Evolutionary conservation across 2,113 vertebrate genomes (phyloP).

Genomic region (Aptenodytes patagonicus): DNA sequence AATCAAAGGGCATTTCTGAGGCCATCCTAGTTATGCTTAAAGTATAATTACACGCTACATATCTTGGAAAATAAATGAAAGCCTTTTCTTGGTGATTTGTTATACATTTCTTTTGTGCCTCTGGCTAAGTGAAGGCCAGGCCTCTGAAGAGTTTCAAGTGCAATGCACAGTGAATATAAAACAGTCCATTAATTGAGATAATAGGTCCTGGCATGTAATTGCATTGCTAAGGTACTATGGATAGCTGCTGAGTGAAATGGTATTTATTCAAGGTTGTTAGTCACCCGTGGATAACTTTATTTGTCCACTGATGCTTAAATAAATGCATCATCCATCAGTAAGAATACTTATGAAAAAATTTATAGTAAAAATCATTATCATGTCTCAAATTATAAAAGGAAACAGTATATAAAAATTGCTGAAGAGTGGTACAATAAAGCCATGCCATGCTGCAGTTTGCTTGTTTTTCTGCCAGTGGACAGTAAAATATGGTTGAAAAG

Average conservation of each 20-base stretch:
- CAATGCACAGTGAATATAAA: slow-evolving; percentile 83
- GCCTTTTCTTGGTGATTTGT: slow-evolving; percentile 74
- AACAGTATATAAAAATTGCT: slow-evolving; percentile 78
- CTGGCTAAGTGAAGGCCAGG: slow-evolving; percentile 70
- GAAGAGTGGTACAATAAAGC: slow-evolving; percentile 63
- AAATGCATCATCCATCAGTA: slow-evolving; percentile 73
- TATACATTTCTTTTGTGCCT: slow-evolving; percentile 73
- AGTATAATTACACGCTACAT: slow-evolving; percentile 73
- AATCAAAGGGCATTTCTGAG: slow-evolving; percentile 72
- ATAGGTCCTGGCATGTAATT: slow-evolving; percentile 86
- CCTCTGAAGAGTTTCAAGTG: slow-evolving; percentile 76
- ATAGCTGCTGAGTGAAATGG: slow-evolving; percentile 75
- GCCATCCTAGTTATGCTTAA: slow-evolving; percentile 63
- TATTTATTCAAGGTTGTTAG: slow-evolving; percentile 87
- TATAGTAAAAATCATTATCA: slow-evolving; percentile 77
- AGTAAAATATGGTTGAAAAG: slow-evolving; percentile 34
- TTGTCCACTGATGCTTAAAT: slow-evolving; percentile 81
- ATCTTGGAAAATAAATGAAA: slow-evolving; percentile 78
- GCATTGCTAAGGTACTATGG: slow-evolving; percentile 81
- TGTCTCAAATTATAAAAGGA: slow-evolving; percentile 76
- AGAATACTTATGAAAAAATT: slow-evolving; percentile 76
- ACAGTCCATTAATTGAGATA: slow-evolving; percentile 89
- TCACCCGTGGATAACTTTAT: slow-evolving; percentile 86
- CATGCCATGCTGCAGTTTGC: neutral
- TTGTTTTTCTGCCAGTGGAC: slow-evolving; percentile 46